These are phyloP conservation scores for Chaetura pelagica DNA, from an alignment of 2,113 vertebrate genomes.

Conservation along the genomic window DNA sequence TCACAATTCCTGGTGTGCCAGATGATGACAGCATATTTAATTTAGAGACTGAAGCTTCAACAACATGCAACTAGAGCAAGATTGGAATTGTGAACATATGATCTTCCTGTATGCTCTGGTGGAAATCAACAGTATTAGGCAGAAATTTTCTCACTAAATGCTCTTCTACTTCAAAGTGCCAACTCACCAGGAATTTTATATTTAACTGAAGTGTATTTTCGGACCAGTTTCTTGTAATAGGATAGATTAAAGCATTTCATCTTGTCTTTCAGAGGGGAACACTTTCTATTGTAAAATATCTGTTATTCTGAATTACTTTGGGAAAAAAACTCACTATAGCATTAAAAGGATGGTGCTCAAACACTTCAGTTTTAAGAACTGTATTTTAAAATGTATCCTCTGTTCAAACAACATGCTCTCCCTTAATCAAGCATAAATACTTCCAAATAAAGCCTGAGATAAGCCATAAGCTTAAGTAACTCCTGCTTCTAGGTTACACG, in stretches of 20 bases:
- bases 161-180: neutral
- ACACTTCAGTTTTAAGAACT: neutral
- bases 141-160: neutral
- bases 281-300: neutral
- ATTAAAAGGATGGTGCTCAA: neutral
- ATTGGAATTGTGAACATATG: neutral
- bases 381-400: neutral
- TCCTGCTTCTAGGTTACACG: neutral
- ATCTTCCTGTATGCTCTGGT: neutral
- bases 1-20: neutral
- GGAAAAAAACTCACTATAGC: neutral
- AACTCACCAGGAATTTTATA: neutral
- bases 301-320: neutral
- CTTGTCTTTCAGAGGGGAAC: neutral
- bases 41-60: neutral
- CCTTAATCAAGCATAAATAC: neutral
- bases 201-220: neutral
- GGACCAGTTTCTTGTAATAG: neutral
- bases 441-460: neutral
- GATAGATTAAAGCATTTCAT: neutral
- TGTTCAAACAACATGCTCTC: fast-evolving
- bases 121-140: neutral
- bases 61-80: neutral
- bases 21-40: neutral
- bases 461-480: neutral